Base-by-base conservation (phyloP, 2,888 invertebrate species). In the Megamerina dolium region DNA sequence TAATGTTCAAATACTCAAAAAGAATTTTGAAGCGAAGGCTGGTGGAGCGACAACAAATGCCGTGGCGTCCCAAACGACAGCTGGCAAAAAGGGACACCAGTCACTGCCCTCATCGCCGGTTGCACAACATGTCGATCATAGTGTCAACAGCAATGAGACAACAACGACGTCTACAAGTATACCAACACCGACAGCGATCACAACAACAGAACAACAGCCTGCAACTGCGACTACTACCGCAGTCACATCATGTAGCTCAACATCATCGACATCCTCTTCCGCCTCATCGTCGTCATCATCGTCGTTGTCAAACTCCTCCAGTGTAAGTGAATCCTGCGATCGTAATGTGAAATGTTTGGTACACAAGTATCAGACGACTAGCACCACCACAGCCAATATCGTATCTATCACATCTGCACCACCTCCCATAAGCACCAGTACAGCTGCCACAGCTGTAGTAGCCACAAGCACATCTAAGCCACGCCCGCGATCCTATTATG, bases 11-110 rank as follows among this genome's bases (percentile, higher is more conserved):
- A 87, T 84, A 75, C 79, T 90, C 56, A 88, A 88, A 70, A 85
- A 85, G 66, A 90, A 87, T 68, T 90, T 91, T 68, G 91, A 92
- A 74, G 89, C 90, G 39, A 85, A 85, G 66, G 70, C 70, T 12
- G 57, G 53, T n/a, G 48, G 42, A 38, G 51, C 49, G 5, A 52
- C 52, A 31, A 37, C 35, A 16, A 36, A 19, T 21, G 38, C 29
- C 14, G 34, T 32, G 19, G 38, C 39, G 30, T 9, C 33, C 16
- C 19, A 36, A 23, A 9, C 37, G 14, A 35, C 18, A 38, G 66
- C 64, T 17, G 37, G 34, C 17, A 61, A 66, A 49, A 74, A 75
- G 54, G 74, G 73, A 14, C 65, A 68, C 45, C 65, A 68, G 53
- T 80, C 80, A 63, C 67, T 80, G 50, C 80, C 80, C 13, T 76